Evolutionary conservation across 2,797 vertebrate species (phyloP).

Genomic region (Thunnus albacares): DNA sequence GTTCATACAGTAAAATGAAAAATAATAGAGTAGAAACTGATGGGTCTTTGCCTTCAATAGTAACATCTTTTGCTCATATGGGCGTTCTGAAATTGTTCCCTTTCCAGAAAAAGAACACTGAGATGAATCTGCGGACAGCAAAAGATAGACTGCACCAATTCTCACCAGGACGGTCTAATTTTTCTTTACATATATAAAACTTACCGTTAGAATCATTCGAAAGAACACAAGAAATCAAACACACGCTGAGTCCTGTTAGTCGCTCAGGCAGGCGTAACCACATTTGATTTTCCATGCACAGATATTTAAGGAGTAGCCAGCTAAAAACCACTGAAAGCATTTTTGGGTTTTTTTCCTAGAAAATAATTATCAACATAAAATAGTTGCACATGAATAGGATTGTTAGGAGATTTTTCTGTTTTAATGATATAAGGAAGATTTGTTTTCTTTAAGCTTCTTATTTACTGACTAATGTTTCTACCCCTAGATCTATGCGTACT

Average conservation of each 20-base stretch:
- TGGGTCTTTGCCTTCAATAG: too few species aligned
- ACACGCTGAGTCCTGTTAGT: neutral
- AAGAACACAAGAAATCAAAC: neutral
- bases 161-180: neutral
- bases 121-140: too few species aligned
- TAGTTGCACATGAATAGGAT: neutral
- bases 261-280: too few species aligned
- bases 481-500: neutral
- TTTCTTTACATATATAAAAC: neutral
- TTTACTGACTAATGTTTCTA: neutral
- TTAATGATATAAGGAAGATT: slow-evolving; percentile 4
- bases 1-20: too few species aligned
- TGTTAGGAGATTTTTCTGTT: slow-evolving; percentile 6
- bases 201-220: neutral
- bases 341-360: neutral
- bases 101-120: too few species aligned
- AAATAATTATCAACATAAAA: neutral
- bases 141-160: neutral
- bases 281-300: neutral
- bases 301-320: neutral
- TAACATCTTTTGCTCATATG: too few species aligned
- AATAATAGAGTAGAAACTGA: too few species aligned
- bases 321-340: slow-evolving; percentile 4
- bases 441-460: slow-evolving; percentile 12
- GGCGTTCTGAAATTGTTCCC: too few species aligned